Evolutionary conservation across 2,113 vertebrate species (phyloP), one percentile per base, ranked within the genome.

Genomic region (Ptilorrhoa leucosticta): DNA sequence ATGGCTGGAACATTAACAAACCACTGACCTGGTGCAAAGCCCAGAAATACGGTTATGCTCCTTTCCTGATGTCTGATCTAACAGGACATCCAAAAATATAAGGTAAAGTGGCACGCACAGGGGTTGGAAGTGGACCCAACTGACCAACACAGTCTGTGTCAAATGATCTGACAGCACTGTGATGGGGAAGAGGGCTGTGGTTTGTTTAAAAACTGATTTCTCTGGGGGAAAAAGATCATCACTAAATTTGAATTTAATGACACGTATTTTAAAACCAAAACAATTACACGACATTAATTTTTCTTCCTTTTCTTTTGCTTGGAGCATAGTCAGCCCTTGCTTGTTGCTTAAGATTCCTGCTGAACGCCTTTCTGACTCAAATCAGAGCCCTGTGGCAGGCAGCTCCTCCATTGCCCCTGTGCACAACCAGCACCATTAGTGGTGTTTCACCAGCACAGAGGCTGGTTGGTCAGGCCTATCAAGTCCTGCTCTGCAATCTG

Each of bases 161-260:
- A 96, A 97, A 90, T 91, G 85, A 92, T 91, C 93, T 88, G 64
- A 91, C 61, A 69, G 30, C 48, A 10, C 88, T 91, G 89, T 23
- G 39, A 94, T 81, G 64, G 78, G 54, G 84, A 64, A 50, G 33
- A 94, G 57, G 45, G 53, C 87, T 86, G 86, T 82, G 77, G 37
- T 82, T 91, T 94, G 44, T 84, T 83, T 27, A 82, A 79, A 84
- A 85, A 18, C 24, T 40, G 35, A 76, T 76, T 82, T 71, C 10
- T 93, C 54, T 13, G 11, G 11, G 7, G 22, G 1, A 1, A 22
- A 30, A 23, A 58, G 18, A 3, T 51, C 90, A 86, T 82, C 56
- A 47, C 82, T 95, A 89, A 82, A 96, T 96, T 97, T 93, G 82
- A 75, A 78, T 97, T 93, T 95, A 89, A 78, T 95, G 12, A 53